These are phyloP conservation scores for Atethmia centrago DNA, from an alignment of 2,888 invertebrate genomes.

Conservation along the genomic window DNA sequence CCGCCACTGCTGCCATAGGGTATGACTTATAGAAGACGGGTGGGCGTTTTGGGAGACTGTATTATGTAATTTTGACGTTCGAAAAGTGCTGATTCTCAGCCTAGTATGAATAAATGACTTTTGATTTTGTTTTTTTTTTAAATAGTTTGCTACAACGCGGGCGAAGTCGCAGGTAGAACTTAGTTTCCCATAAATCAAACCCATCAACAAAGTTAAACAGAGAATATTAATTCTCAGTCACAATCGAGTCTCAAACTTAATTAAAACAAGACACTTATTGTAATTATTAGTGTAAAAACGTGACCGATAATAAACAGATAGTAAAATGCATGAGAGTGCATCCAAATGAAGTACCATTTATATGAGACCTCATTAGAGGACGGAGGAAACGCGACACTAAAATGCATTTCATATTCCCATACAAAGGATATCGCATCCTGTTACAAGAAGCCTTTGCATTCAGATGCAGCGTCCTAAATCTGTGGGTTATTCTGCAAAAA, in stretches of 20 bases:
- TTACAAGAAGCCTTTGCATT: slow-evolving; percentile 77
- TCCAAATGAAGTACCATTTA: slow-evolving; percentile 55
- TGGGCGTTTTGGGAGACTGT: no score
- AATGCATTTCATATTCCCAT: slow-evolving; percentile 72
- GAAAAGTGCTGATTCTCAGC: no score
- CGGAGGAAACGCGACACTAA: slow-evolving; percentile 60
- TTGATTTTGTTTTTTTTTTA: no score
- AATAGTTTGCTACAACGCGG: neutral
- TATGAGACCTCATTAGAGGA: slow-evolving; percentile 54
- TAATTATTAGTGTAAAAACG: slow-evolving; percentile 44
- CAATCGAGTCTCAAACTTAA: slow-evolving; percentile 13
- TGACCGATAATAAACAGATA: slow-evolving; percentile 55
- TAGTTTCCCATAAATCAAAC: neutral
- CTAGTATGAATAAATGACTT: no score
- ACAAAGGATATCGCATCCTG: slow-evolving; percentile 74
- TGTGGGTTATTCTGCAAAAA: slow-evolving; percentile 62
- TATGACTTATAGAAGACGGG: no score
- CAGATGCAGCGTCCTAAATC: slow-evolving; percentile 75
- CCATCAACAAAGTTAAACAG: neutral
- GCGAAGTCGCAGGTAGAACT: neutral
- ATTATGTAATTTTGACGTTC: no score
- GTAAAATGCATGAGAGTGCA: slow-evolving; percentile 49
- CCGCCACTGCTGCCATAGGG: no score
- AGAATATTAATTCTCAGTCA: slow-evolving; percentile 32
- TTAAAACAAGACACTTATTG: slow-evolving; percentile 29